Evolutionary conservation across 2,113 vertebrate genomes (phyloP), one percentile per base, ranked within the genome.

Genomic region (Nymphicus hollandicus): DNA sequence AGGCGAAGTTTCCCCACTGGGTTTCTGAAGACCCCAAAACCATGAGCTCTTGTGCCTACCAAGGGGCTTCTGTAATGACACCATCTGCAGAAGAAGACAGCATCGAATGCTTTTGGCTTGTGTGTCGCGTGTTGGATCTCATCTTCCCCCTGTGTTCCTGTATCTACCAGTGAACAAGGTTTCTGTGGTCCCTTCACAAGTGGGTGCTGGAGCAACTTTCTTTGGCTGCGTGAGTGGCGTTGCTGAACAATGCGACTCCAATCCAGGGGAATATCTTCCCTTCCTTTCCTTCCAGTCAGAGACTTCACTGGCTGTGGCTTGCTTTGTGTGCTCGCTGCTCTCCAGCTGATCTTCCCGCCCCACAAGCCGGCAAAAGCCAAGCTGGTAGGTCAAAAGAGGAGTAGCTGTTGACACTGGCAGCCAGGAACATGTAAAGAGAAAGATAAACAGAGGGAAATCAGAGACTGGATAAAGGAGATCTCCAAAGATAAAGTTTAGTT

Each of bases 371-470:
- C 10, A 25, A 90, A 88, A 95, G 93, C 91, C 86, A 74, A 88
- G 61, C 91, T 84, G 90, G 81, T 96, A 79, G 95, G 94, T 96
- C 91, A 93, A 43, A 92, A 83, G 94, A 95, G 91, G 95, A 97
- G 93, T 91, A 94, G 95, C 96, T 96, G 94, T 94, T 96, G 96
- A 95, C 94, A 96, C 93, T 96, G 70, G 95, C 94, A 86, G 91
- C 14, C 27, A 89, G 91, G 85, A 96, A 72, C 71, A 68, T 69
- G 81, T 91, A 86, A 96, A 87, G 70, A 96, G 91, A 82, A 96
- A 94, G 91, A 76, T 88, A 97, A 93, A 92, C 79, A 94, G 80
- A 88, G 71, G 92, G 96, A 91, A 73, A 96, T 95, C 94, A 89
- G 96, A 94, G 88, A 60, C 80, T 79, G 85, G 81, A 76, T 97